These are phyloP conservation scores for Hiodon alosoides DNA, from an alignment of 2,113 vertebrate species.

Conservation along the genomic window DNA sequence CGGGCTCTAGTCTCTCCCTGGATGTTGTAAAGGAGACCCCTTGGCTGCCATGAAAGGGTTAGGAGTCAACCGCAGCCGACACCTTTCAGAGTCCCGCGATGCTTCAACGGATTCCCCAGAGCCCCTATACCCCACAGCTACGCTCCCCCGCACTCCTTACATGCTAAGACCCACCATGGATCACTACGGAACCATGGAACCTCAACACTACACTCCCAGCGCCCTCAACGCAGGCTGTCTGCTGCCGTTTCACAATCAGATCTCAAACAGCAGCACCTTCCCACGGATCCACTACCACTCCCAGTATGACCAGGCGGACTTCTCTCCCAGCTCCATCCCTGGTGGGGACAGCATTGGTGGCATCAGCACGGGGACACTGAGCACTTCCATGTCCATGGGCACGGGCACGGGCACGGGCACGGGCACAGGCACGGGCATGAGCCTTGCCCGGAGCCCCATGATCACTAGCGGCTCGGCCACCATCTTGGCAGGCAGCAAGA, in stretches of 20 bases:
- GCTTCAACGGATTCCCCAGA: slow-evolving; percentile 64
- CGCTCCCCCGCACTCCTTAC: slow-evolving; percentile 77
- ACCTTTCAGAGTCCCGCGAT: slow-evolving; percentile 86
- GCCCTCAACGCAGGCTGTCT: slow-evolving; percentile 79
- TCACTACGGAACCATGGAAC: slow-evolving; percentile 79
- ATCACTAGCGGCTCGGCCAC: slow-evolving; percentile 69
- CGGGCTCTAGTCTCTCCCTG: slow-evolving; percentile 39
- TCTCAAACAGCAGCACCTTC: slow-evolving; percentile 94
- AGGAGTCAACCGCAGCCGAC: slow-evolving; percentile 84
- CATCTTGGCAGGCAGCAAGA: slow-evolving; percentile 74
- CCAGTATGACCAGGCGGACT: slow-evolving; percentile 88
- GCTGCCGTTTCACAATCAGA: slow-evolving; percentile 87
- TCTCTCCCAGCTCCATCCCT: slow-evolving; percentile 69
- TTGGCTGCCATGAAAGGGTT: slow-evolving; percentile 86
- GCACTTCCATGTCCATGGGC: slow-evolving; percentile 64
- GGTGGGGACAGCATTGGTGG: slow-evolving; percentile 62
- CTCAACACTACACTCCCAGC: slow-evolving; percentile 66
- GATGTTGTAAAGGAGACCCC: slow-evolving; percentile 60
- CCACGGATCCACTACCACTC: slow-evolving; percentile 96
- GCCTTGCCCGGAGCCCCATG: slow-evolving; percentile 61
- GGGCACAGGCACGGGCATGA: slow-evolving; percentile 48
- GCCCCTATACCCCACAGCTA: slow-evolving; percentile 71
- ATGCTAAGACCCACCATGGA: slow-evolving; percentile 82
- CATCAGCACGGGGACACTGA: slow-evolving; percentile 63
- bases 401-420: slow-evolving; percentile 59